These are phyloP conservation scores for Bucco capensis DNA, from an alignment of 2,113 vertebrate genomes.

Conservation along the genomic window DNA sequence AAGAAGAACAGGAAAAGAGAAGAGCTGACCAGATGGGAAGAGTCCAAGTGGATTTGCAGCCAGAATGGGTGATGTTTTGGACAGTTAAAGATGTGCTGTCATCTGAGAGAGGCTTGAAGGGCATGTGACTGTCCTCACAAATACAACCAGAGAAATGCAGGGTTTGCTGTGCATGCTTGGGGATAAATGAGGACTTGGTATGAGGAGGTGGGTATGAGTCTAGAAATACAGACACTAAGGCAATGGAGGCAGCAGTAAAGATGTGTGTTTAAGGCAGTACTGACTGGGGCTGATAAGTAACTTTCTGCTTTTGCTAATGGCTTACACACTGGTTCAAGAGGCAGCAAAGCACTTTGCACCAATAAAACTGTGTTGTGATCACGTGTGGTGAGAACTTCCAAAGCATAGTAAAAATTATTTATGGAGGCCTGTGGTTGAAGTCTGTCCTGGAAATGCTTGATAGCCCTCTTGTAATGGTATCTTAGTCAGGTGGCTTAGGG, in stretches of 20 bases:
- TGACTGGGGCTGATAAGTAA: neutral
- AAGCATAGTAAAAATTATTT: conserved; percentile 45
- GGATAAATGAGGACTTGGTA: neutral
- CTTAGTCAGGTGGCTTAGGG: neutral
- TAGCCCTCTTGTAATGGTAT: neutral
- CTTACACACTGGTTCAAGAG: neutral
- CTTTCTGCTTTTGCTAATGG: conserved; percentile 41
- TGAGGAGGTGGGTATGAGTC: neutral
- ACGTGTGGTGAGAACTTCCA: conserved; percentile 4
- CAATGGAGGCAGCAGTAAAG: neutral
- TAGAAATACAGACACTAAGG: neutral
- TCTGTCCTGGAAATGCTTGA: neutral
- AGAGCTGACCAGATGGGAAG: neutral
- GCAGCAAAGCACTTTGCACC: conserved; percentile 5
- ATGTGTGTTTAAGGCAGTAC: neutral
- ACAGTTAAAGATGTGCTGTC: neutral
- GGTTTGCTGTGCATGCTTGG: neutral
- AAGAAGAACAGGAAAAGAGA: neutral
- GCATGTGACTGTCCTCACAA: neutral
- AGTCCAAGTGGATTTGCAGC: conserved; percentile 9
- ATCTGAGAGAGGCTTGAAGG: neutral
- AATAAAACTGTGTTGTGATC: neutral
- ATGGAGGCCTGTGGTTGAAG: conserved; percentile 1
- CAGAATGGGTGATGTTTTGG: conserved; percentile 33
- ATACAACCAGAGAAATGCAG: neutral